Percentiles rank a stretch among this genome's conserved stretches.
phyloP scores from a whole-genome alignment of 92 coral and sea anemone genomes.

The Actinostola sp. region DNA sequence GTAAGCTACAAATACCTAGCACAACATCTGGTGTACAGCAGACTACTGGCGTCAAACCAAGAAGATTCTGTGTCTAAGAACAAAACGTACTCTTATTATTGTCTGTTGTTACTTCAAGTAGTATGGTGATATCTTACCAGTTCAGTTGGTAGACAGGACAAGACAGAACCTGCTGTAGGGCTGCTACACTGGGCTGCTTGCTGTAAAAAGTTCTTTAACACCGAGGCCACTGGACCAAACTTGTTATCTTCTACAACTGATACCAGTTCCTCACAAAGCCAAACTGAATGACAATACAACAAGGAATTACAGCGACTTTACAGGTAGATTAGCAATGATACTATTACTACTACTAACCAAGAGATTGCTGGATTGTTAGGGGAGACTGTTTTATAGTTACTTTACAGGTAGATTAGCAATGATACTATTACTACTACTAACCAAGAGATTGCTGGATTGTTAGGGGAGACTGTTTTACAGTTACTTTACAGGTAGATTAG shows the following conservation, averaged over 20 bases:
- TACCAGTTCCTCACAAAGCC: slow-evolving; percentile 88
- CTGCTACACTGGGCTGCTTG: slow-evolving; percentile 77
- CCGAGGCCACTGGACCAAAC: slow-evolving; percentile 86
- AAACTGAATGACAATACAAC: slow-evolving; percentile 46
- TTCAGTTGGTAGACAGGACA: slow-evolving; percentile 79
- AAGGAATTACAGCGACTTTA: no score
- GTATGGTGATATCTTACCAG: slow-evolving; percentile 63
- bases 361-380: not conserved
- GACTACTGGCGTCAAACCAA: slow-evolving; percentile 73
- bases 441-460: not conserved
- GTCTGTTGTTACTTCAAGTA: no score
- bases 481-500: no score
- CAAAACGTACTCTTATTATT: not conserved
- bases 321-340: no score
- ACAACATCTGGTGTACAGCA: slow-evolving; percentile 77
- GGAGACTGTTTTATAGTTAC: no score
- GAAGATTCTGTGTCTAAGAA: slow-evolving; percentile 65
- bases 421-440: no score
- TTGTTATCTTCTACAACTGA: slow-evolving; percentile 77
- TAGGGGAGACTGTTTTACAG: no score
- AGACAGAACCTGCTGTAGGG: slow-evolving; percentile 50
- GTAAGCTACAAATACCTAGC: slow-evolving; percentile 78
- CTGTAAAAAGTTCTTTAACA: slow-evolving; percentile 85
- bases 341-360: not conserved
- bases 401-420: no score